Evolutionary conservation across 2,113 vertebrate genomes (phyloP), one percentile per base, ranked within the genome.

Genomic region (Myiozetetes cayanensis): DNA sequence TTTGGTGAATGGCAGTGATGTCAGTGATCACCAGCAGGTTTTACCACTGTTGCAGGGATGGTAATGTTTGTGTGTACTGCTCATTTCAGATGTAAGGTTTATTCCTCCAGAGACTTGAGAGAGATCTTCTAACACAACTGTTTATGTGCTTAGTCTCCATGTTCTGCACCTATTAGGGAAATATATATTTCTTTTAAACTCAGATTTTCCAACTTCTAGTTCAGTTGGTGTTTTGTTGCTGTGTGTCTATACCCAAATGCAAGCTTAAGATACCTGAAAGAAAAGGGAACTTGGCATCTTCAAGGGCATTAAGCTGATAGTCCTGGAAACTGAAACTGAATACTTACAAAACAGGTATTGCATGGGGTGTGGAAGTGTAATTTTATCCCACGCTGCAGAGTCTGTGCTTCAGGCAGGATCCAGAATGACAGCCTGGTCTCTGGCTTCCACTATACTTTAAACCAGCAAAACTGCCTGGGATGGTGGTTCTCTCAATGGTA

Each of bases 291-390:
- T 81, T 73, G 65, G 24, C 71, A 16, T 73, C 78, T 79, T 86
- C 41, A 92, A 89, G 44, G 55, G 19, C 39, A 27, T 71, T 86
- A 78, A 90, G 87, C 49, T 62, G 53, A 81, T 75, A 71, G 73
- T 79, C 75, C 70, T 93, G 85, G 87, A 90, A 95, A 70, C 65
- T 93, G 90, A 97, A 95, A 90, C 78, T 24, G 10, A 73, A 90
- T 52, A 90, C 92, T 85, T 86, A 87, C 87, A 59, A 28, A 97
- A 95, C 82, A 93, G 93, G 91, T 95, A 75, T n/a, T 78, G 76
- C 71, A 81, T 44, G 55, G 86, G 93, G 87, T 78, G 87, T 94
- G 86, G 92, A 93, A 79, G 63, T 37, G 78, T 93, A 94, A 94
- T 83, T 66, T 68, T 91, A 94, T 91, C 91, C 53, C 62, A 65